Evolutionary conservation across 2,888 invertebrate species (phyloP).

Genomic region (Reticulitermes lucifugus): DNA sequence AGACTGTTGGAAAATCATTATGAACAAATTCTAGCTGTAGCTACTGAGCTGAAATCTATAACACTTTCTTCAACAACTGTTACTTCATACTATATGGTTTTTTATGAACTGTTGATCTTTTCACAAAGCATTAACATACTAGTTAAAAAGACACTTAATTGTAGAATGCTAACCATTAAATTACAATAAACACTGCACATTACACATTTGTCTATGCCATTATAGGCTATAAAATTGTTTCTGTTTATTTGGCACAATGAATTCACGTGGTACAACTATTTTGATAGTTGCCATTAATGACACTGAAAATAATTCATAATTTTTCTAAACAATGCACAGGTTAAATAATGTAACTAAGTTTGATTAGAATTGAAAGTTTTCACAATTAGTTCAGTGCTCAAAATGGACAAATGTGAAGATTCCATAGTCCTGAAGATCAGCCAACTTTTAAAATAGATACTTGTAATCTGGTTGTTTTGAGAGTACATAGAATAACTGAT

Average conservation of each 20-base stretch:
- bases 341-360: not conserved
- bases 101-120: not conserved
- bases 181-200: not conserved
- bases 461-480: no score
- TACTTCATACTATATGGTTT: no score
- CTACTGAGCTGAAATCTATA: no score
- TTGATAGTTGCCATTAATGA: constrained; percentile 24
- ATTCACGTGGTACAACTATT: constrained; percentile 43
- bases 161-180: not conserved
- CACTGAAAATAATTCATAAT: constrained; percentile 10
- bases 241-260: constrained; percentile 45
- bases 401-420: not conserved
- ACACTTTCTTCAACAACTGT: no score
- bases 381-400: not conserved
- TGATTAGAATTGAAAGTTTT: not conserved
- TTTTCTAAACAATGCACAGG: not conserved
- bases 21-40: no score
- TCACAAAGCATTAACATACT: not conserved
- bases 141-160: no score
- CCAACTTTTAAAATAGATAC: no score
- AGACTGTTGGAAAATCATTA: no score
- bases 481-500: no score
- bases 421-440: no score
- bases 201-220: not conserved
- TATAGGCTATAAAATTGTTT: not conserved